phyloP scores from a whole-genome alignment of 2,888 invertebrate genomes.

The Drepana falcataria region DNA sequence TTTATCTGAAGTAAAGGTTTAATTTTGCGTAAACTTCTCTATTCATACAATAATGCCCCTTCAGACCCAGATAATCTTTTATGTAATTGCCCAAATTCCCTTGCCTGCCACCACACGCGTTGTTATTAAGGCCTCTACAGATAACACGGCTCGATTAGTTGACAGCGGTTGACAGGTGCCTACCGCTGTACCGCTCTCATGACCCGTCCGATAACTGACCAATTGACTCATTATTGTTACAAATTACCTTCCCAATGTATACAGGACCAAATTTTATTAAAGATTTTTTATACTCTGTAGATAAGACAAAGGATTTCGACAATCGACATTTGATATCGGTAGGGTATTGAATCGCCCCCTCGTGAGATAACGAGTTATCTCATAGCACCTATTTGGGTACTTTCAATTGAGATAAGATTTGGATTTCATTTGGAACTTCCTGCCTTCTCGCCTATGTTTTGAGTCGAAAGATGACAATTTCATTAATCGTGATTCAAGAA shows the following conservation, averaged over 20 bases:
- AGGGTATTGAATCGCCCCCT: not conserved
- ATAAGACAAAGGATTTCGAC: conserved; percentile 2
- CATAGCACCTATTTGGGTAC: not conserved
- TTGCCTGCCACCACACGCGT: conserved; percentile 31
- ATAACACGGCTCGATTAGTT: conserved; percentile 43
- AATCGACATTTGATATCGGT: conserved; percentile 1
- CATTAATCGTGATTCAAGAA: no score
- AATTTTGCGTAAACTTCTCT: not conserved
- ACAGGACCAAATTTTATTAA: conserved; percentile 15
- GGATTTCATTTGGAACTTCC: no score
- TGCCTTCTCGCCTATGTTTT: no score
- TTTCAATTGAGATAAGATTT: not conserved
- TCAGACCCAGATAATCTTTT: not conserved
- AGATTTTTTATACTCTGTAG: not conserved
- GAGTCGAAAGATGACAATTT: no score
- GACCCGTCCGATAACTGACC: conserved; percentile 37
- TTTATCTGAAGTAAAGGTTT: not conserved
- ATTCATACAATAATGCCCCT: not conserved
- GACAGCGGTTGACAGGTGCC: conserved; percentile 58
- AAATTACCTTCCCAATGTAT: conserved; percentile 55
- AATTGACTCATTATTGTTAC: conserved; percentile 56
- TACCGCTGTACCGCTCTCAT: conserved; percentile 46
- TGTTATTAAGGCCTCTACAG: conserved; percentile 46
- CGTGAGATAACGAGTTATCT: conserved; percentile 1
- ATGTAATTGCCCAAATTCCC: conserved; percentile 13